Base-by-base conservation (phyloP, 2,113 vertebrate species). In the Myodes glareolus region DNA sequence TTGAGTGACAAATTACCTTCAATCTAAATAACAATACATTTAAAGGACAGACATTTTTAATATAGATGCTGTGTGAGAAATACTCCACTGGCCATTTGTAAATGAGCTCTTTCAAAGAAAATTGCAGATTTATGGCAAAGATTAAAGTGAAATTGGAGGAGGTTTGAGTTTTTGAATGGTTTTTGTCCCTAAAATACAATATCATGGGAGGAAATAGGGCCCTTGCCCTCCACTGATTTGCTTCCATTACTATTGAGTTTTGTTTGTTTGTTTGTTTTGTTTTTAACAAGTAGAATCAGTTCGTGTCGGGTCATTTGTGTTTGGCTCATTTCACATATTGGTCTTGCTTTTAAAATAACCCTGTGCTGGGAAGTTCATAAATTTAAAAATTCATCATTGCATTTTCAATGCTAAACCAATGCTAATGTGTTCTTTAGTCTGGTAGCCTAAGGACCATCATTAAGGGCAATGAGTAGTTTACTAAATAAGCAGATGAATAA, bases 371-470 rank as follows among this genome's bases (percentile, higher is more conserved):
- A 94, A 61, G 33, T 86, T 90, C 94, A 55, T 58, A 89, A 42
- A 89, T 94, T 97, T 93, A 90, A 76, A 96, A 50, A 81, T 94
- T 96, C n/a, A 52, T 58, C 52, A 61, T 88, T 90, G 72, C 85
- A 31, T 52, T 92, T 92, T 50, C 9, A 90, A 5, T 86, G 47
- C 75, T 90, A 80, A 93, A 39, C 17, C 23, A 86, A 91, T 90
- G 67, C 96, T 94, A 90, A 90, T 65, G 88, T 93, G 33, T 3
- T 86, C 23, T 87, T 96, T 97, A 84, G 88, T 97, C 73, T 86
- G 65, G 6, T 95, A 89, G 39, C 47, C 96, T 87, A 91, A 91
- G 73, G n/a, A 45, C 36, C 81, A 94, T 47, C 73, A 67, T n/a
- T 63, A 55, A 94, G 65, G 76, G 29, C 72, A 72, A 19, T 94